Evolutionary conservation across 2,797 vertebrate species (phyloP), one percentile per base, ranked within the genome.

Genomic region (Atherinosoma microstoma): DNA sequence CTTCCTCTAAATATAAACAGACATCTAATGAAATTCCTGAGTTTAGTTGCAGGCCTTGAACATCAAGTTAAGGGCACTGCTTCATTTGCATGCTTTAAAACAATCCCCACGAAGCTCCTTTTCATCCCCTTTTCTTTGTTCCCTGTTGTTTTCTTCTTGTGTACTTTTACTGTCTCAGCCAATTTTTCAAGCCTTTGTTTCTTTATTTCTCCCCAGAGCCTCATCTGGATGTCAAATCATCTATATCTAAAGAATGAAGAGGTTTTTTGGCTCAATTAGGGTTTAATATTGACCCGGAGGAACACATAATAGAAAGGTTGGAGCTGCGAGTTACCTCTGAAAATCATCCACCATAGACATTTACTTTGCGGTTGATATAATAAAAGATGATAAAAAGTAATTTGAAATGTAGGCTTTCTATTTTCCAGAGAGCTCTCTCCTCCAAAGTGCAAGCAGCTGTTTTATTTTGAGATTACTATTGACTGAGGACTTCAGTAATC

Each of bases 211-310:
- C 63, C 54, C 15, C 18, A 24, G 45, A 75, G 70, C 40, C 64
- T 76, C 68, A 70, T 82, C 67, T 67, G 56, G 57, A 57, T 78
- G 60, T 78, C 72, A 76, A 22, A 78, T 75, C 62, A 49, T 79
- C 63, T 32, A 58, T 57, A 76, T 86, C 73, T 78, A 87, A 79
- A 75, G 67, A 82, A 65, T 60, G 11, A 73, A 54, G 54, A 64
- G 65, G 53, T 67, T 75, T 65, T 79, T 59, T 77, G 62, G 69
- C 16, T 68, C 68, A 75, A 53, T 87, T 85, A 80, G 51, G 22
- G 65, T 13, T 59, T 58, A 64, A 73, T 58, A 73, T 65, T 53
- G 58, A 73, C 62, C 75, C 36, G 47, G 64, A 58, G n/a, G 40
- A 73, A 42, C 62, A 60, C 38, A 67, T 68, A 80, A 74, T 49